Percentiles rank a stretch among this genome's conserved stretches.
Evolutionary conservation across 2,888 invertebrate species (phyloP).

Genomic region (Andrena chrysosceles): DNA sequence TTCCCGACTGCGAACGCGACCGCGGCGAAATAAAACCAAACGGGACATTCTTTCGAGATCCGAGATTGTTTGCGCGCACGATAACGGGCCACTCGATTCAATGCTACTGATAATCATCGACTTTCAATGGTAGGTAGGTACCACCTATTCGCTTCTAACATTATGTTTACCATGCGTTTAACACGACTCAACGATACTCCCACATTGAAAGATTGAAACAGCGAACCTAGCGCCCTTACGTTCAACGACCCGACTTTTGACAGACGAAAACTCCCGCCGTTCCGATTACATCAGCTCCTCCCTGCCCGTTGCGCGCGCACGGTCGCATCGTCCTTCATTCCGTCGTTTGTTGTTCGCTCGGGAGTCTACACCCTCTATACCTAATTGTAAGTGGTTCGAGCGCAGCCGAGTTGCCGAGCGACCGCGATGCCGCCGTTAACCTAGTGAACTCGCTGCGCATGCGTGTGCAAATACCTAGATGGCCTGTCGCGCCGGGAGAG

Average conservation of each 20-base stretch:
- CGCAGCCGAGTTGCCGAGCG: slow-evolving; percentile 35
- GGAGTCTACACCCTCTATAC: no score
- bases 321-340: background rate
- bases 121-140: slow-evolving; percentile 17
- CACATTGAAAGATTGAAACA: background rate
- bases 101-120: slow-evolving; percentile 37
- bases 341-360: background rate
- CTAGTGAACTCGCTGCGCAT: slow-evolving; percentile 59
- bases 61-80: slow-evolving; percentile 9
- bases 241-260: background rate
- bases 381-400: slow-evolving; percentile 29
- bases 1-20: slow-evolving; percentile 5
- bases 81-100: slow-evolving; percentile 11
- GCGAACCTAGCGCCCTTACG: background rate
- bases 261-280: background rate
- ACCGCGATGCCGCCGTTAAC: slow-evolving; percentile 57
- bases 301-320: slow-evolving; percentile 1
- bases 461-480: background rate
- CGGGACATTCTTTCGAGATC: slow-evolving; percentile 27
- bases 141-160: slow-evolving; percentile 27
- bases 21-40: slow-evolving; percentile 21
- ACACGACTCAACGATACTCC: slow-evolving; percentile 19
- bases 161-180: slow-evolving; percentile 27
- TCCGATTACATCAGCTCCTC: background rate
- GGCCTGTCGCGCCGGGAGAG: background rate